Conservation (phyloP, 1,140 invertebrate genomes). For the Sinella curviseta region DNA sequence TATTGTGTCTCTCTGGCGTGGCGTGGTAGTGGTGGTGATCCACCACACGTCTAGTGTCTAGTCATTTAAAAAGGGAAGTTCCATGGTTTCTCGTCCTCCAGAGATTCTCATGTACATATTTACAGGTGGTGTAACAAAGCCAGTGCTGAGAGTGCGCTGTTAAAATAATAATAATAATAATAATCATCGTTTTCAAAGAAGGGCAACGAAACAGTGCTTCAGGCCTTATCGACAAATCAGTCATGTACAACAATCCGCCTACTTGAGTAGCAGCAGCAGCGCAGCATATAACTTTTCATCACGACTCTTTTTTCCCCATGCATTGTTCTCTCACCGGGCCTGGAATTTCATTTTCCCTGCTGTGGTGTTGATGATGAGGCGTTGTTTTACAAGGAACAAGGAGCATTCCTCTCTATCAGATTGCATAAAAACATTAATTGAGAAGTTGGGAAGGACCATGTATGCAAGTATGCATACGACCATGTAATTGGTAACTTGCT, state of each 20-base stretch:
- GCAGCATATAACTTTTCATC: not conserved
- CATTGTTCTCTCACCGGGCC: not conserved
- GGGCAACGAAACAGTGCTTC: not conserved
- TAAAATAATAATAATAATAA: not conserved
- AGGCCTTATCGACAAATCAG: not conserved
- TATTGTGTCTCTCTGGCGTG: not conserved
- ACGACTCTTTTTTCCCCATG: not conserved
- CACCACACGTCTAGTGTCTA: not conserved
- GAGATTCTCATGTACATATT: no score
- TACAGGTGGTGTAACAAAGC: not conserved
- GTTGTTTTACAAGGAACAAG: no score
- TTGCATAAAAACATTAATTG: no score
- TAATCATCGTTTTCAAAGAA: not conserved
- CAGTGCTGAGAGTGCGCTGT: not conserved
- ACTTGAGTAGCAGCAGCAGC: not conserved
- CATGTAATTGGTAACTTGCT: no score
- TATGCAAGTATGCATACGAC: no score
- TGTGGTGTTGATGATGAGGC: no score
- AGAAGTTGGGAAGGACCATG: no score
- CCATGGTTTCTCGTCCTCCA: no score
- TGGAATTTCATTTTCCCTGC: no score
- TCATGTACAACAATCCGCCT: not conserved
- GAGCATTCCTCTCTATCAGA: no score
- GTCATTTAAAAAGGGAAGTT: not conserved
- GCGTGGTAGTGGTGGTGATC: no score